These are phyloP conservation scores for Apis cerana DNA, from an alignment of 1,140 invertebrate genomes.

Conservation along the genomic window DNA sequence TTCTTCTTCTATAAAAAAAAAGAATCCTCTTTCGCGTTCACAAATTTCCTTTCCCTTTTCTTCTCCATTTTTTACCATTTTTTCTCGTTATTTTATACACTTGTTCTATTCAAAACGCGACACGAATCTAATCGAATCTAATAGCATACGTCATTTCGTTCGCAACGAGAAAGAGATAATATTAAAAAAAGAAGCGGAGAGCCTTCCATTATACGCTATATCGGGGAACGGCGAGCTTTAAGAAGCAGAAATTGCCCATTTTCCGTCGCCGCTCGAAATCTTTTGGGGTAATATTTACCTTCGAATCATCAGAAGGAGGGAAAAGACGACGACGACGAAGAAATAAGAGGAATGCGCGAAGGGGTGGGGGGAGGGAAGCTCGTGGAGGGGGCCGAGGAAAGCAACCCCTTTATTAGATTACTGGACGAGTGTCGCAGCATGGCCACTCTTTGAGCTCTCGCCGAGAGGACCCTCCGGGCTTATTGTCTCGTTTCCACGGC, in stretches of 20 bases:
- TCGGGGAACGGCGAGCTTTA: not conserved
- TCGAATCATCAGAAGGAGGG: conserved; percentile 62
- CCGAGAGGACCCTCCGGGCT: conserved; percentile 71
- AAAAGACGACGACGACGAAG: conserved; percentile 50
- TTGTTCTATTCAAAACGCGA: too few species aligned
- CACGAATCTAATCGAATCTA: too few species aligned
- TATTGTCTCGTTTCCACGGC: conserved; percentile 74
- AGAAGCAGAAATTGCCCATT: conserved; percentile 62
- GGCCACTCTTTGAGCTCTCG: conserved; percentile 68
- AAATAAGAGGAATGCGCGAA: conserved; percentile 57
- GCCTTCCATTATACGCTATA: not conserved
- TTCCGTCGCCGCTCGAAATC: conserved; percentile 62
- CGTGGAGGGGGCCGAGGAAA: conserved; percentile 39
- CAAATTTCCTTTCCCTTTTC: too few species aligned
- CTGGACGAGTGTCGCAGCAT: conserved; percentile 71
- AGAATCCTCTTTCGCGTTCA: too few species aligned
- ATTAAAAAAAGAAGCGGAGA: not conserved
- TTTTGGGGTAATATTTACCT: conserved; percentile 77
- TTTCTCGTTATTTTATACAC: too few species aligned
- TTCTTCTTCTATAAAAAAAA: too few species aligned
- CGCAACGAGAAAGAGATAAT: not conserved
- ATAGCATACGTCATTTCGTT: too few species aligned
- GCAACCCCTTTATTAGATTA: conserved; percentile 81
- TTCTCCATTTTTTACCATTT: too few species aligned
- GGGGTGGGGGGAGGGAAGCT: conserved; percentile 16